Evolutionary conservation across 1,140 invertebrate genomes (phyloP).

Genomic region (Andrena cerasifolii): DNA sequence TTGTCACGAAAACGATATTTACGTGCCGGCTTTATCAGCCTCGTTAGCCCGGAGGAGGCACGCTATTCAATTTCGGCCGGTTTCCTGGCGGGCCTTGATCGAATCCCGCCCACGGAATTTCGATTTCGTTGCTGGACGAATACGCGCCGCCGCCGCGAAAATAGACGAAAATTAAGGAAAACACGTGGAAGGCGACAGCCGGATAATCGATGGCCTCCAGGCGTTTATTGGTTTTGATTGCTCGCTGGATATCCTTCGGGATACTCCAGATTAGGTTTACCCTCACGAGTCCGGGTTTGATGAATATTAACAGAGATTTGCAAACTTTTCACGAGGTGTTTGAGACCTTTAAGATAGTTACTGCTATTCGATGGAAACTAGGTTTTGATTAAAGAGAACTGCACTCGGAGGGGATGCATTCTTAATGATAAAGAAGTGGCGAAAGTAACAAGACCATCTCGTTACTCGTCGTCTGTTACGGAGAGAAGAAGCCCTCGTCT

Average conservation of each 20-base stretch:
- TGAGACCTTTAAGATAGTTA: too few relatives aligned
- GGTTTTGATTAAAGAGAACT: too few relatives aligned
- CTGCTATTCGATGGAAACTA: too few relatives aligned
- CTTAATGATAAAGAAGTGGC: too few relatives aligned
- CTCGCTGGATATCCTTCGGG: too few relatives aligned
- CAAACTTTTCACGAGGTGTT: too few relatives aligned
- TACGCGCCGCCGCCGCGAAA: slow-evolving; percentile 23
- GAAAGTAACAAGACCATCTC: slow-evolving; percentile 59
- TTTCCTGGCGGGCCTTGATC: slow-evolving; percentile 56
- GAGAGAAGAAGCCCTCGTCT: slow-evolving; percentile 61
- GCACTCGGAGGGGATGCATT: too few relatives aligned
- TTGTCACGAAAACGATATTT: slow-evolving; percentile 39
- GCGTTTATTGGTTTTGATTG: slow-evolving; percentile 17
- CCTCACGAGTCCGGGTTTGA: too few relatives aligned
- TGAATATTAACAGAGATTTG: too few relatives aligned
- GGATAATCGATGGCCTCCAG: slow-evolving; percentile 36
- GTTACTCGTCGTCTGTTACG: slow-evolving; percentile 64
- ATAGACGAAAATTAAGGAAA: slow-evolving; percentile 50
- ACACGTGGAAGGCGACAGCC: slow-evolving; percentile 12
- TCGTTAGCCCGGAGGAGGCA: slow-evolving; percentile 28
- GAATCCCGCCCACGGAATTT: slow-evolving; percentile 59
- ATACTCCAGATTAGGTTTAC: too few relatives aligned
- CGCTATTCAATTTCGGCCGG: slow-evolving; percentile 48
- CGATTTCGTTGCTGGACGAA: slow-evolving; percentile 28
- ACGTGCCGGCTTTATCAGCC: slow-evolving; percentile 41